phyloP scores from a whole-genome alignment of 2,888 invertebrate species.

The Tromatobia lineatoria region DNA sequence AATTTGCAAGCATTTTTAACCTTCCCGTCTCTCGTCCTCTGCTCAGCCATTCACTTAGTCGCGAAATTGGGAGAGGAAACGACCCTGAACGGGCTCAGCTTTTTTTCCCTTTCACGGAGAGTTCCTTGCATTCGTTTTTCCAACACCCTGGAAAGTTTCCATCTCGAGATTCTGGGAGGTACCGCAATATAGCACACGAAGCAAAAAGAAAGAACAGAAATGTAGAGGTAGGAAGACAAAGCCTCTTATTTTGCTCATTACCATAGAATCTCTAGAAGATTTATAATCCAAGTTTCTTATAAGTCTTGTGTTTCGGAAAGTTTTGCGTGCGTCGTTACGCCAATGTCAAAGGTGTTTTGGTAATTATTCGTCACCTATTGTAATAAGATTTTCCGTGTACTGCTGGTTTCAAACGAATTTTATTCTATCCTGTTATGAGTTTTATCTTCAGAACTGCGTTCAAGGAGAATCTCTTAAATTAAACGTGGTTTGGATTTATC shows the following conservation, averaged over 20 bases:
- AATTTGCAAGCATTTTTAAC: slow-evolving; percentile 32
- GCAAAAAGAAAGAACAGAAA: slow-evolving; percentile 35
- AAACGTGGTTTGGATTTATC: too few species aligned
- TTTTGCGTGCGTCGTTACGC: not conserved
- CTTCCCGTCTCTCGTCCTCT: slow-evolving; percentile 25
- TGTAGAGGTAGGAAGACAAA: not conserved
- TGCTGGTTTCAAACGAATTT: not conserved
- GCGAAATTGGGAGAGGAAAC: slow-evolving; percentile 44
- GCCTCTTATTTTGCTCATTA: slow-evolving; percentile 29
- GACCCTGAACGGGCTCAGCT: slow-evolving; percentile 12
- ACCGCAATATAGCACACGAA: slow-evolving; percentile 8
- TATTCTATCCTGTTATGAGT: not conserved
- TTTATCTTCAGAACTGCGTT: too few species aligned
- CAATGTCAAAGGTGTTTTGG: not conserved
- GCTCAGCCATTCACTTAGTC: slow-evolving; percentile 53
- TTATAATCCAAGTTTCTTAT: slow-evolving; percentile 1
- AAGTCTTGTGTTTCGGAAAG: not conserved
- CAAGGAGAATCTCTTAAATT: too few species aligned
- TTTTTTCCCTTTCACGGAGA: slow-evolving; percentile 30
- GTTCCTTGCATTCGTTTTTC: slow-evolving; percentile 16
- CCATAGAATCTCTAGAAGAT: slow-evolving; percentile 12
- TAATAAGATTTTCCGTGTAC: not conserved
- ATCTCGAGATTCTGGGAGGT: slow-evolving; percentile 10
- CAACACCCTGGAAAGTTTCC: slow-evolving; percentile 43
- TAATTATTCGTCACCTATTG: not conserved